Conservation (phyloP, 2,113 vertebrate species). For the Bufo gargarizans region DNA sequence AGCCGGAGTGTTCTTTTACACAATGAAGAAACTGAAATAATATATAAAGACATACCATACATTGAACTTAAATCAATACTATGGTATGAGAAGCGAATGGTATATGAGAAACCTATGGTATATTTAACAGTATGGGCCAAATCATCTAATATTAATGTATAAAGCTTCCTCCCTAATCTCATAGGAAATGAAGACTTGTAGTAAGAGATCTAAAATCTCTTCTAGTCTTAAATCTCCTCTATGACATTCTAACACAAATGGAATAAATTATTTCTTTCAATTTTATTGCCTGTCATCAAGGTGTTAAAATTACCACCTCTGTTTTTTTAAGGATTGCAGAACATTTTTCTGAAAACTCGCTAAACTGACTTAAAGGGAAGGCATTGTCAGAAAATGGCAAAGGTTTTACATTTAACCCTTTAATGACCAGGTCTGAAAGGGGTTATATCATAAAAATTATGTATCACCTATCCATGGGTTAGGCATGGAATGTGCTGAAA, state of each 20-base stretch:
- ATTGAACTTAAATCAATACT: no score
- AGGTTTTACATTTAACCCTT: no score
- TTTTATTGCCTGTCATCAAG: not conserved
- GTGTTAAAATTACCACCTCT: not conserved
- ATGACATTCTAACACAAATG: not conserved
- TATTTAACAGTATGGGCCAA: not conserved
- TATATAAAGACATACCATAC: no score
- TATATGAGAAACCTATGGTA: not conserved
- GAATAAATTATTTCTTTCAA: not conserved
- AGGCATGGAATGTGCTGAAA: no score
- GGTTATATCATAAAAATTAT: no score
- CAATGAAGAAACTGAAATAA: no score
- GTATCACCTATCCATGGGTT: no score
- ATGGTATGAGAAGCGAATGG: no score
- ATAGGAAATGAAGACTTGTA: not conserved
- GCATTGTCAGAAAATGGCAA: no score
- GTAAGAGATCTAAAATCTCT: not conserved
- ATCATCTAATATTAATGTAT: slow-evolving; percentile 1
- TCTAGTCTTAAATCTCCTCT: not conserved
- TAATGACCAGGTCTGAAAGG: no score
- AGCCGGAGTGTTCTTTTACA: no score
- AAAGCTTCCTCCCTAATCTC: not conserved
- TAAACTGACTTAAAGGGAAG: not conserved
- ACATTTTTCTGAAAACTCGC: not conserved
- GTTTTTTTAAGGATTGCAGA: not conserved